Conservation (phyloP, 2,888 invertebrate species). For the Sympetrum striolatum region DNA sequence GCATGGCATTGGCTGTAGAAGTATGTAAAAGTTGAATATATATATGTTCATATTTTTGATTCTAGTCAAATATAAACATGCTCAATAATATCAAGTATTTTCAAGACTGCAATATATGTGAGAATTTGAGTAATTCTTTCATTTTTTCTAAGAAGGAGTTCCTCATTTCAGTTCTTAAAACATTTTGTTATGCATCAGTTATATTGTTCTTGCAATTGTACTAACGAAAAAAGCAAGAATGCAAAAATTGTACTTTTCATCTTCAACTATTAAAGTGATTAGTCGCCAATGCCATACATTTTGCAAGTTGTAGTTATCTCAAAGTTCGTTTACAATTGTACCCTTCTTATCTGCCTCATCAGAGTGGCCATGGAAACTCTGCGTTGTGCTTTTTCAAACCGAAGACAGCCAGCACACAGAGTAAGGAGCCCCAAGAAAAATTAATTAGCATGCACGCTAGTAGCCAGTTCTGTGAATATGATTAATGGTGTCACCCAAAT, state of each 20-base stretch:
- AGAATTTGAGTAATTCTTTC: neutral
- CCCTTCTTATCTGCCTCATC: constrained; percentile 41
- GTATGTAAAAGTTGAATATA: neutral
- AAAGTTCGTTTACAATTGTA: constrained; percentile 30
- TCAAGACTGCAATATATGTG: neutral
- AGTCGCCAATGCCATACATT: neutral
- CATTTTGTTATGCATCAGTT: too few relatives aligned
- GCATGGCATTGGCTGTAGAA: constrained; percentile 4
- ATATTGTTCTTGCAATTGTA: too few relatives aligned
- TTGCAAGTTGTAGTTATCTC: constrained; percentile 22
- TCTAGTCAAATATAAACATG: neutral
- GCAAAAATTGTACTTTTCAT: neutral
- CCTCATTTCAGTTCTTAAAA: too few relatives aligned
- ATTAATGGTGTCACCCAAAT: constrained; percentile 22
- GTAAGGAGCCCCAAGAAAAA: constrained; percentile 41
- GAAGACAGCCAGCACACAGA: constrained; percentile 44
- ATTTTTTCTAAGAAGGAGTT: too few relatives aligned
- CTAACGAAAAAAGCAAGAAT: too few relatives aligned
- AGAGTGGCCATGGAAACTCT: constrained; percentile 44
- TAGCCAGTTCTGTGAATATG: constrained; percentile 37
- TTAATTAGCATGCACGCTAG: constrained; percentile 37
- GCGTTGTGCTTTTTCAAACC: constrained; percentile 45
- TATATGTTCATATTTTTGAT: neutral
- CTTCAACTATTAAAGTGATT: neutral
- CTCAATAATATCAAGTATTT: neutral